phyloP scores from a whole-genome alignment of 2,888 invertebrate species.

The Galeruca laticollis region DNA sequence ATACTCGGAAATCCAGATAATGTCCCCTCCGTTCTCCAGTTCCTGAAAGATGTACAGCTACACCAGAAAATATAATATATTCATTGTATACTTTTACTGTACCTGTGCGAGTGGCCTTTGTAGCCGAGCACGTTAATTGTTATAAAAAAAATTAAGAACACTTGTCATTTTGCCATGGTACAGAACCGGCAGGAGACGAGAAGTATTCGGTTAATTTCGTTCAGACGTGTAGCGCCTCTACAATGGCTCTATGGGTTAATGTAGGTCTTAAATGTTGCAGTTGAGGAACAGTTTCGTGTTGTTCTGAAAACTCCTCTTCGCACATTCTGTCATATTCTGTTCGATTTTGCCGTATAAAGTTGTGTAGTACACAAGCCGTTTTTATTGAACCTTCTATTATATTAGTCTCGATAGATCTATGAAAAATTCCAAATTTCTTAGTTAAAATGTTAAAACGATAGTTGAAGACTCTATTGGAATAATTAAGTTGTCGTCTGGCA shows the following conservation, averaged over 20 bases:
- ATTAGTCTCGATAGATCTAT: not conserved
- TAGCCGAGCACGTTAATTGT: no score
- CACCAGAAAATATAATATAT: no score
- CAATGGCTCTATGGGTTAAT: not conserved
- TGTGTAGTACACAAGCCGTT: constrained; percentile 6
- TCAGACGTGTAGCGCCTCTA: no score
- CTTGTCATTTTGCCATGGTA: constrained; percentile 6
- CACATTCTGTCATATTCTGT: constrained; percentile 5
- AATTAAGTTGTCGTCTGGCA: not conserved
- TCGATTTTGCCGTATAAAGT: constrained; percentile 6
- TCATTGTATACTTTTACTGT: no score
- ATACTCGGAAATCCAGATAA: no score
- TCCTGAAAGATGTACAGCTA: no score
- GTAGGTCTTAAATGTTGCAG: constrained; percentile 1
- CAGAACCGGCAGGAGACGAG: constrained; percentile 3
- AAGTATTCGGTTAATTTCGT: constrained; percentile 1
- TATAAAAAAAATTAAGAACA: no score
- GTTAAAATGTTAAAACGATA: not conserved
- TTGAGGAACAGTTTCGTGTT: constrained; percentile 1
- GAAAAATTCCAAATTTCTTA: constrained; percentile 6
- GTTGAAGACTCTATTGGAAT: not conserved
- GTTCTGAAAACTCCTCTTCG: not conserved
- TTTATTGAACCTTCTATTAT: constrained; percentile 6
- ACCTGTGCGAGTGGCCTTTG: no score
- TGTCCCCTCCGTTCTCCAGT: no score